Evolutionary conservation across 1,140 invertebrate species (phyloP).

Genomic region (Drosophila tropicalis): DNA sequence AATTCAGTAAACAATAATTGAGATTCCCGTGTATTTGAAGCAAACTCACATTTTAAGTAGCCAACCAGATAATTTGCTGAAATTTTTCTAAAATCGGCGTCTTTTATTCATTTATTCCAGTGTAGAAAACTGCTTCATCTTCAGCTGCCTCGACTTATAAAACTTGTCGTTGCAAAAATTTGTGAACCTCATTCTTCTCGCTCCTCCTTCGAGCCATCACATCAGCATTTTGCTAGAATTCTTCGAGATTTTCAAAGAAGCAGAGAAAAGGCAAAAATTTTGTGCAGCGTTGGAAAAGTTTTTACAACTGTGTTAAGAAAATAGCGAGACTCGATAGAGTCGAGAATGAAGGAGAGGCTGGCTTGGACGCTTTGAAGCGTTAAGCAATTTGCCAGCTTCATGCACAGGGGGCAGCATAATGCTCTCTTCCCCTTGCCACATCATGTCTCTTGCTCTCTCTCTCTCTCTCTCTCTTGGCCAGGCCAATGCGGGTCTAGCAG

Average conservation of each 20-base stretch:
- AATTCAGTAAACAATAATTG: no score
- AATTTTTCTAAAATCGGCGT: neutral
- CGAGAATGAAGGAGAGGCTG: constrained; percentile 17
- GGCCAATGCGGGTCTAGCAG: constrained; percentile 74
- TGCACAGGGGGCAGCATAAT: constrained; percentile 39
- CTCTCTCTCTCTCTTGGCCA: constrained; percentile 25
- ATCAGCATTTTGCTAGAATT: constrained; percentile 15
- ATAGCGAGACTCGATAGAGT: constrained; percentile 31
- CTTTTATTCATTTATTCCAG: neutral
- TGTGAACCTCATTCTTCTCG: constrained; percentile 12
- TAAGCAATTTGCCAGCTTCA: constrained; percentile 81
- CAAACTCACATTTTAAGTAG: neutral
- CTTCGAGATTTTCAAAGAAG: constrained; percentile 50
- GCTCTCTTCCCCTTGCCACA: neutral
- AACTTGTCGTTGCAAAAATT: constrained; percentile 71
- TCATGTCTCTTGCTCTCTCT: no score
- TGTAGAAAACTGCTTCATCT: neutral
- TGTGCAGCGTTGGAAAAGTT: constrained; percentile 64
- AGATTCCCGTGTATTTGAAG: neutral
- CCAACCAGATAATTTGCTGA: neutral
- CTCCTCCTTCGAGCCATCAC: neutral
- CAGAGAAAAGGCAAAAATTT: constrained; percentile 52
- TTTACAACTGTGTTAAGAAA: constrained; percentile 78
- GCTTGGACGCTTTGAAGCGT: constrained; percentile 58
- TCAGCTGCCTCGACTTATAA: constrained; percentile 55